A percentile compares a stretch with the other conserved stretches of the same genome.
Evolutionary conservation across 1,140 invertebrate genomes (phyloP).

Genomic region (Vollenhovia emeryi): DNA sequence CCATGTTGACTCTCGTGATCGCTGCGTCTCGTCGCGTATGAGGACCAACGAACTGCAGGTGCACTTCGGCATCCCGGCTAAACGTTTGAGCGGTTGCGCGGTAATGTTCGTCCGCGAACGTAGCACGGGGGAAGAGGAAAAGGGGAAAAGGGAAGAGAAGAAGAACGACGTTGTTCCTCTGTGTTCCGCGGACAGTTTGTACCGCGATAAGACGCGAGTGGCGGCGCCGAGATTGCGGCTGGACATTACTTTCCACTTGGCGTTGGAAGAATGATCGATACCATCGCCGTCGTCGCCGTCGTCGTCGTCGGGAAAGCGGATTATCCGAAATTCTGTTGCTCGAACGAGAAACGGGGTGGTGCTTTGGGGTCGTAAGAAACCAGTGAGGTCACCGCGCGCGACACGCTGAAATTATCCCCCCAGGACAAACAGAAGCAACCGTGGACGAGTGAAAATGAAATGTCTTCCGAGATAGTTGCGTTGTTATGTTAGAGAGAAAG

Average conservation of each 20-base stretch:
- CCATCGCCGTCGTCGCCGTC: not conserved
- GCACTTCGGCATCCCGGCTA: not conserved
- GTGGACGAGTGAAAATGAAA: slow-evolving; percentile 74
- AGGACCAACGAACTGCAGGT: slow-evolving; percentile 13
- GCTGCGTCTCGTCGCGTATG: not conserved
- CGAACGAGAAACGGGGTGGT: slow-evolving; percentile 7
- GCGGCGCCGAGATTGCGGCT: not conserved
- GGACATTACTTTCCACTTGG: slow-evolving; percentile 32
- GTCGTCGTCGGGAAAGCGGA: not conserved
- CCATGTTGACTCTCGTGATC: not conserved
- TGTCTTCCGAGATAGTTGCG: slow-evolving; percentile 82
- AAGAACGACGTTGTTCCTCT: not conserved
- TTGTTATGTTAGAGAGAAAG: slow-evolving; percentile 54
- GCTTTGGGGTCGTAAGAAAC: slow-evolving; percentile 26
- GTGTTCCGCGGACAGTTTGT: not conserved
- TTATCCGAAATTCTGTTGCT: slow-evolving; percentile 23
- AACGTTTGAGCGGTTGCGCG: slow-evolving; percentile 31
- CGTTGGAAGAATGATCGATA: slow-evolving; percentile 59
- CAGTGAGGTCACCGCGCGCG: slow-evolving; percentile 11
- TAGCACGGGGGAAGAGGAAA: not conserved
- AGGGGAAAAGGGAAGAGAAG: not conserved
- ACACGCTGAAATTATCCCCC: slow-evolving; percentile 48
- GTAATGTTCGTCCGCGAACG: not conserved
- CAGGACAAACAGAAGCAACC: slow-evolving; percentile 43
- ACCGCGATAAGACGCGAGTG: not conserved